Evolutionary conservation across 2,888 invertebrate genomes (phyloP), one percentile per base, ranked within the genome.

Genomic region (Drosophila ustulata): DNA sequence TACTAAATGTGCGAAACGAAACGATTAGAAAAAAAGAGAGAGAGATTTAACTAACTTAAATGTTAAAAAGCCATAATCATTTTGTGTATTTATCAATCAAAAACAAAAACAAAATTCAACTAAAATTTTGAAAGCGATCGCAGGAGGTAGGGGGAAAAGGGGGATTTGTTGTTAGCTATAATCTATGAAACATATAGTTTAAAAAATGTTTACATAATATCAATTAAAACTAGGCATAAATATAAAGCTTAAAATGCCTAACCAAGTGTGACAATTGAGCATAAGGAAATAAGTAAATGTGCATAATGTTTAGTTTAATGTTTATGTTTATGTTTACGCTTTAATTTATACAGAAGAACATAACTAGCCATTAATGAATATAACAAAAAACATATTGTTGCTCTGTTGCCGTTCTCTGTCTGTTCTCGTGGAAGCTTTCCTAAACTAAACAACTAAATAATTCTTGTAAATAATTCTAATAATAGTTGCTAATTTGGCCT

Each of bases 401-500:
- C 18, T 66, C 28, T 45, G 30, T 30, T 39, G 39, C 37, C 34
- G 11, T 49, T 58, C 61, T 68, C 49, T 57, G 46, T 37, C 49
- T 34, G 34, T 58, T 65, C 30, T 46, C 76, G 45, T 80, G 88
- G 80, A 85, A 84, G 86, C 63, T 78, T 72, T 71, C 28, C 68
- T 73, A 71, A 76, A 57, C 50, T 77, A 67, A 75, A 62, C 52
- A 50, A 66, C 75, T 83, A 70, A 86, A 69, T 63, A 37, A 37
- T 70, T 74, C 51, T 72, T 56, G 67, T 56, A 57, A 46, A 57
- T 57, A 37, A 47, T 47, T 46, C 6, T 57, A 57, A 65, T 75
- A 77, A 81, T 86, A 88, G 87, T 88, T 84, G 75, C 84, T 83
- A 83, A 87, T 88, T 83, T 88, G 89, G 83, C 83, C 89, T 83